Conservation (phyloP, 2,113 vertebrate genomes). For the Tragelaphus imberbis region DNA sequence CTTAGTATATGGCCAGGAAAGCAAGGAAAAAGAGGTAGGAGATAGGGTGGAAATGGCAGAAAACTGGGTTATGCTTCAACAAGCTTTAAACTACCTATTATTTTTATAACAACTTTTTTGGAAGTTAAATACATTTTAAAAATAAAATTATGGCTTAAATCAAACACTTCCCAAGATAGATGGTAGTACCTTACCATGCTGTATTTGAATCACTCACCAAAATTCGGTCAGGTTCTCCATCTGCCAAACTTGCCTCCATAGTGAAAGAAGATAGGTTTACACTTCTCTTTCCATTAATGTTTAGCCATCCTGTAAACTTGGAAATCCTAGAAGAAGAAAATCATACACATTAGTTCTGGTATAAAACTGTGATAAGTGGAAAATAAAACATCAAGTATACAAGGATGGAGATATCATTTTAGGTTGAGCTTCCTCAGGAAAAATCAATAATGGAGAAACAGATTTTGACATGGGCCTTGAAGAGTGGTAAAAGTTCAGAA, state of each 20-base stretch:
- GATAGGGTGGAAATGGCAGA: not conserved
- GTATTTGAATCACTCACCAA: slow-evolving; percentile 77
- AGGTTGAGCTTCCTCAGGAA: not conserved
- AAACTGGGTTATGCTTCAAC: not conserved
- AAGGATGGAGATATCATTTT: not conserved
- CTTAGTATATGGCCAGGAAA: not conserved
- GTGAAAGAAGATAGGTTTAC: slow-evolving; percentile 60
- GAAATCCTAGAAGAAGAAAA: slow-evolving; percentile 60
- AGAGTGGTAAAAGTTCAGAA: not conserved
- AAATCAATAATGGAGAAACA: not conserved
- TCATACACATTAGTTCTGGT: slow-evolving; percentile 2
- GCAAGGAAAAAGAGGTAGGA: not conserved
- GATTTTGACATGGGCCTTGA: not conserved
- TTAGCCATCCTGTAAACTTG: slow-evolving; percentile 69
- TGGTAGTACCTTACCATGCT: not conserved
- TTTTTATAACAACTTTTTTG: not conserved
- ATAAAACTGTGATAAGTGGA: slow-evolving; percentile 2
- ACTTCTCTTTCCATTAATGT: slow-evolving; percentile 54
- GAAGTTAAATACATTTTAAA: not conserved
- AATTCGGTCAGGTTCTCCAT: slow-evolving; percentile 80
- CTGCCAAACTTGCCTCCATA: slow-evolving; percentile 76
- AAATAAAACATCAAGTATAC: slow-evolving; percentile 12
- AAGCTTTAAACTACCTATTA: not conserved
- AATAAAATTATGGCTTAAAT: not conserved
- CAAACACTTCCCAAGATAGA: not conserved